phyloP scores from a whole-genome alignment of 2,888 invertebrate species.

The Macrosoma leucophasiata region DNA sequence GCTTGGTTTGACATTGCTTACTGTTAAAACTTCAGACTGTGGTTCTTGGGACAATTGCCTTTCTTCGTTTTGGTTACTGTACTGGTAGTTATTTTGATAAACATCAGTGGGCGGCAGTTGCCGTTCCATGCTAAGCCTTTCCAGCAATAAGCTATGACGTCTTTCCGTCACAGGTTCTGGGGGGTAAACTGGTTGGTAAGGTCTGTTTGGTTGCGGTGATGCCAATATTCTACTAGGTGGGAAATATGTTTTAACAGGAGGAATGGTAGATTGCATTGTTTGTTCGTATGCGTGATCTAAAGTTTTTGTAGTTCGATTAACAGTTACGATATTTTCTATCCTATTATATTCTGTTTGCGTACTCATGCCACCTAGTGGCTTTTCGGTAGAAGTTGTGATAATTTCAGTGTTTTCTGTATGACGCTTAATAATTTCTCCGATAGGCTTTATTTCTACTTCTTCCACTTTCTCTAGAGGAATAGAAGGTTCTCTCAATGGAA shows the following conservation, averaged over 20 bases:
- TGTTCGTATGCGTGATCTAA: conserved; percentile 58
- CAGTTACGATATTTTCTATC: conserved; percentile 63
- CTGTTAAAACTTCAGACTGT: conserved; percentile 58
- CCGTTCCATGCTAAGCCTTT: conserved; percentile 61
- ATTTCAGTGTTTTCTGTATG: conserved; percentile 61
- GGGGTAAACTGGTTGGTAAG: conserved; percentile 50
- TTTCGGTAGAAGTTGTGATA: conserved; percentile 44
- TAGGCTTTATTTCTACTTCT: conserved; percentile 67
- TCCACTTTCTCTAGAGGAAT: conserved; percentile 64
- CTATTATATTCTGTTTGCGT: conserved; percentile 63
- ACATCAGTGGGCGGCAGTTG: conserved; percentile 54
- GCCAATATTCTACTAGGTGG: conserved; percentile 47
- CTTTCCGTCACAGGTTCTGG: conserved; percentile 52
- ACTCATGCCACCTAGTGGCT: conserved; percentile 45
- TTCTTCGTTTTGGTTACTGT: conserved; percentile 47
- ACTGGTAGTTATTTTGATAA: conserved; percentile 49
- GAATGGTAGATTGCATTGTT: conserved; percentile 47
- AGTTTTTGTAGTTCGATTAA: conserved; percentile 62
- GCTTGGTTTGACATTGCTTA: conserved; percentile 66
- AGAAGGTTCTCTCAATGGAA: conserved; percentile 57
- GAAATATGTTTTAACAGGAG: conserved; percentile 57
- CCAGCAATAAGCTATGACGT: conserved; percentile 60
- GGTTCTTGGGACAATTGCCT: conserved; percentile 55
- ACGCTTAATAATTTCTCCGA: conserved; percentile 51
- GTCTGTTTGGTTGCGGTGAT: conserved; percentile 46